Evolutionary conservation across 2,113 vertebrate genomes (phyloP), one percentile per base, ranked within the genome.

Genomic region (Copsychus sechellarum): DNA sequence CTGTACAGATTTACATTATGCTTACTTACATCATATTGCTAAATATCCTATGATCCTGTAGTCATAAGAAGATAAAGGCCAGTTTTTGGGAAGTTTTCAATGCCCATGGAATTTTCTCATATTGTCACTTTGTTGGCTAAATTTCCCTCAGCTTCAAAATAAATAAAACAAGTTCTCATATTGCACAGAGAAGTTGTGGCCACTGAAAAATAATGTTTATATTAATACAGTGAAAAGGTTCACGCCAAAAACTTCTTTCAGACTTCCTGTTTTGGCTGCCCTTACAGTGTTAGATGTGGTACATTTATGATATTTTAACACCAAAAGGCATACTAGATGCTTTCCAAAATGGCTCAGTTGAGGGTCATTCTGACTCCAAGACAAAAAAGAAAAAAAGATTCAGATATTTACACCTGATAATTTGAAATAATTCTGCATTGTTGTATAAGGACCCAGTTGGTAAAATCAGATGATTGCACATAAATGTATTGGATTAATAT

Each of bases 311-410:
- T 14, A 26, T 86, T 53, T 66, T 50, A 83, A 14, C 38, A 77
- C 5, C 0, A 0, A 54, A 92, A 90, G 77, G 2, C 3, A 4
- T 72, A n/a, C 33, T 29, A 62, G 7, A 36, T 34, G 16, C 5
- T 80, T 88, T 80, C 29, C 24, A 84, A 91, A 66, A 72, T 79
- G 31, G 6, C 15, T 22, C 10, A 53, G 28, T 56, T 79, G 28
- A 38, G 25, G 2, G 6, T 58, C 33, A 29, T 77, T 60, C 33
- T 77, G 28, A 58, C 31, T 66, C 33, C 26, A 86, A 50, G 17
- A 66, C 2, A 26, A 51, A 51, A 45, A 45, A 45, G 13, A 50
- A 74, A 18, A 17, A 8, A 6, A 16, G 0, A 1, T 28, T 65
- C 9, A 45, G 15, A 5, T 76, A 34, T 69, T 80, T 86, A 70